Evolutionary conservation across 2,797 vertebrate genomes (phyloP).

Genomic region (Catostomus latipinnis): DNA sequence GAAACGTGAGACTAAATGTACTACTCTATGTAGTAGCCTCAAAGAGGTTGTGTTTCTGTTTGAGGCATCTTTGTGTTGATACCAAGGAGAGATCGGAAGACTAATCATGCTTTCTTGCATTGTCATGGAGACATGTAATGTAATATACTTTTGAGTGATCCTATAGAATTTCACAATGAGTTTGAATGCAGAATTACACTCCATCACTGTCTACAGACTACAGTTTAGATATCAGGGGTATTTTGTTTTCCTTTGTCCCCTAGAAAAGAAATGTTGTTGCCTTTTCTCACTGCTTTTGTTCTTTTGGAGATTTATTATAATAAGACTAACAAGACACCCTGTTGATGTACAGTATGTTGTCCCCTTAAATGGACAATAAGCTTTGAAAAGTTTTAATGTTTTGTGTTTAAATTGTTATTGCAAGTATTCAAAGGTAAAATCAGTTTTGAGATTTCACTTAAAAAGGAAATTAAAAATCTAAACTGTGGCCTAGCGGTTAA

Average conservation of each 20-base stretch:
- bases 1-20: neutral
- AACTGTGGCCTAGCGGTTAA: too few species aligned
- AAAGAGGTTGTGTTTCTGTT: neutral
- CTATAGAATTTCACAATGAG: constrained; percentile 29
- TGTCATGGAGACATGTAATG: constrained; percentile 16
- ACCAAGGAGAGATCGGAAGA: constrained; percentile 4
- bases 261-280: neutral
- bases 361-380: too few species aligned
- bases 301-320: too few species aligned
- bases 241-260: neutral
- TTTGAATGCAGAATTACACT: neutral
- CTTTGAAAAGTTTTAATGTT: too few species aligned
- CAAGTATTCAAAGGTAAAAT: too few species aligned
- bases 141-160: constrained; percentile 9
- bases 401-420: too few species aligned
- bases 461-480: too few species aligned
- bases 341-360: too few species aligned
- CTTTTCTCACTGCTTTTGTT: neutral
- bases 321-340: too few species aligned
- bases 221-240: constrained; percentile 8
- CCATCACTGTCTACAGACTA: neutral
- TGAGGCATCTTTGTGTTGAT: neutral
- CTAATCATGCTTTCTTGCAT: constrained; percentile 14
- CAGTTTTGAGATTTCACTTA: too few species aligned
- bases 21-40: neutral